A percentile compares a stretch with the other conserved stretches of the same genome.
Conservation (phyloP, 2,113 vertebrate genomes). For the Ancistrus triradiatus region DNA sequence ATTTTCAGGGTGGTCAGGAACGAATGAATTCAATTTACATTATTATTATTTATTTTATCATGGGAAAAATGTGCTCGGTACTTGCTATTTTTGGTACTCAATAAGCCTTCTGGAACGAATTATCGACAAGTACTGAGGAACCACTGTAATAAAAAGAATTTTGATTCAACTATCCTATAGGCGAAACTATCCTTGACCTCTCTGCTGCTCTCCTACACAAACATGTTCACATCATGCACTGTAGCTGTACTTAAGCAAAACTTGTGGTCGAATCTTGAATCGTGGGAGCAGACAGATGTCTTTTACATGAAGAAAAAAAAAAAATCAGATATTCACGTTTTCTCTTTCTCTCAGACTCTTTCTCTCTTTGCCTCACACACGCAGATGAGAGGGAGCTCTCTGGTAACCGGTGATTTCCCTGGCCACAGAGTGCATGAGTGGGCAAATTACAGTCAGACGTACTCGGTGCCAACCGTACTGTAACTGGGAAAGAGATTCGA, state of each 20-base stretch:
- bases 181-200: constrained; percentile 11
- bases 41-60: too few species aligned
- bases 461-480: constrained; percentile 23
- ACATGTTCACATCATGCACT: constrained; percentile 40
- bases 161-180: too few species aligned
- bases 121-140: too few species aligned
- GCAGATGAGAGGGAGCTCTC: constrained; percentile 65
- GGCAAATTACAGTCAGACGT: constrained; percentile 64
- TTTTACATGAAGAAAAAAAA: constrained; percentile 68
- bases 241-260: constrained; percentile 43
- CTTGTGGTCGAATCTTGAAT: constrained; percentile 57
- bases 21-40: too few species aligned
- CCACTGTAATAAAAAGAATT: too few species aligned
- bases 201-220: constrained; percentile 23
- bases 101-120: too few species aligned
- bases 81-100: too few species aligned
- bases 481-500: constrained; percentile 19
- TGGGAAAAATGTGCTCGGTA: too few species aligned
- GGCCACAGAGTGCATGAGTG: constrained; percentile 71
- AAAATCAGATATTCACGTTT: constrained; percentile 56
- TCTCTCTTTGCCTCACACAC: constrained; percentile 42
- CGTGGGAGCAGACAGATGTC: constrained; percentile 58
- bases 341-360: constrained; percentile 47
- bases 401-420: constrained; percentile 76
- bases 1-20: too few species aligned